Conservation (phyloP, 1,140 invertebrate species). For the Philotrypesis tridentata region DNA sequence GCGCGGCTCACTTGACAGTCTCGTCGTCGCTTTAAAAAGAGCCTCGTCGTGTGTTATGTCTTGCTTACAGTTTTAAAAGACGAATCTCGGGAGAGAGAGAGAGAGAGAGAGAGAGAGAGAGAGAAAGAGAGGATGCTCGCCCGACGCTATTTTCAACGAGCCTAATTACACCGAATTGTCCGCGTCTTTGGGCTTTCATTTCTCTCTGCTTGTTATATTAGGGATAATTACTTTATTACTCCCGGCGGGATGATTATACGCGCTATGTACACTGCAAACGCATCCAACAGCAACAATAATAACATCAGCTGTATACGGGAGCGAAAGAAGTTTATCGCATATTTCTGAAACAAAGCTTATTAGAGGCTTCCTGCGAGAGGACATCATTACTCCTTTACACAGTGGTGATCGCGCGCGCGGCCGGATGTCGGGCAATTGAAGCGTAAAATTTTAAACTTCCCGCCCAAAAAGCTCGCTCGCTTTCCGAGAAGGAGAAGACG, state of each 20-base stretch:
- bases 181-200: constrained; percentile 23
- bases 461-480: no score
- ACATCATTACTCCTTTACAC: no score
- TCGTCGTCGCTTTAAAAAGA: neutral
- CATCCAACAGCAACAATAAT: no score
- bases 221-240: constrained; percentile 12
- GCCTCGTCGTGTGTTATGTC: neutral
- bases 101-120: no score
- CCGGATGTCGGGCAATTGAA: neutral
- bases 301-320: neutral
- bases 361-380: neutral
- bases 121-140: constrained; percentile 9
- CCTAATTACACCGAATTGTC: constrained; percentile 14
- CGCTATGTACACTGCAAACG: no score
- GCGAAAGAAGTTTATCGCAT: neutral
- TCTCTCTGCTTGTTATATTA: constrained; percentile 14
- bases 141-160: constrained; percentile 38
- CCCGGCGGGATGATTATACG: neutral
- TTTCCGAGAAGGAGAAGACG: neutral
- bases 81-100: constrained; percentile 33
- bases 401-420: no score
- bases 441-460: neutral
- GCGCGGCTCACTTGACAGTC: no score
- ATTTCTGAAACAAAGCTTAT: neutral
- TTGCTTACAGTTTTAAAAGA: neutral